A percentile compares a stretch with the other conserved stretches of the same genome.
Evolutionary conservation across 2,888 invertebrate genomes (phyloP).

Genomic region (Drosophila hamatofila): DNA sequence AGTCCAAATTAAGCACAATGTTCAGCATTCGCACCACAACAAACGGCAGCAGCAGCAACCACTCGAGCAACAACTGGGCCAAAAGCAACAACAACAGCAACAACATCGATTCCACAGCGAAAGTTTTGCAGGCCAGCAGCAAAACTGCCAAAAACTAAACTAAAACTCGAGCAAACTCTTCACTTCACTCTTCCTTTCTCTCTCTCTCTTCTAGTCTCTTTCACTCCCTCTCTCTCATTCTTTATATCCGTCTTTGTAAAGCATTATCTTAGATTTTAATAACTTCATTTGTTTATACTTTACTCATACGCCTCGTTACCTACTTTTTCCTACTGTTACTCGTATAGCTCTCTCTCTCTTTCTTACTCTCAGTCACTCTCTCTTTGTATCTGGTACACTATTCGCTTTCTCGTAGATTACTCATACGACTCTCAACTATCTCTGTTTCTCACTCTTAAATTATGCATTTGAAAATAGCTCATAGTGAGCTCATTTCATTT

Average conservation of each 20-base stretch:
- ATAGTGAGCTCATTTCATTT: no score
- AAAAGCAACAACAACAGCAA: conserved; percentile 42
- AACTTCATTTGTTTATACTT: conserved; percentile 47
- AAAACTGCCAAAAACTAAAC: conserved; percentile 52
- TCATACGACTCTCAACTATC: no score
- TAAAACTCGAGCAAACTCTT: conserved; percentile 26
- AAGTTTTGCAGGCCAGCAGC: conserved; percentile 58
- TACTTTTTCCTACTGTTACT: background rate
- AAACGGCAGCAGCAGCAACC: conserved; percentile 29
- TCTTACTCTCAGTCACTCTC: background rate
- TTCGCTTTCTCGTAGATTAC: no score
- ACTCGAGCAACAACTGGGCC: conserved; percentile 39
- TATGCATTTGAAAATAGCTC: no score
- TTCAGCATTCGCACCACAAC: conserved; percentile 48
- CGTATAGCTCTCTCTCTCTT: background rate
- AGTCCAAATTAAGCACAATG: conserved; percentile 61
- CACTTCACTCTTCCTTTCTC: background rate
- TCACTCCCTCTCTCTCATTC: background rate
- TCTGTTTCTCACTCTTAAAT: background rate
- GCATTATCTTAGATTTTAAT: conserved; percentile 46
- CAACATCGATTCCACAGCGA: conserved; percentile 42
- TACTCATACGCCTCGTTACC: conserved; percentile 17
- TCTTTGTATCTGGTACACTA: no score
- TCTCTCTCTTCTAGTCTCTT: background rate
- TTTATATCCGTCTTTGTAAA: background rate